Evolutionary conservation across 1,140 invertebrate genomes (phyloP).

Genomic region (Leguminivora glycinivorella): DNA sequence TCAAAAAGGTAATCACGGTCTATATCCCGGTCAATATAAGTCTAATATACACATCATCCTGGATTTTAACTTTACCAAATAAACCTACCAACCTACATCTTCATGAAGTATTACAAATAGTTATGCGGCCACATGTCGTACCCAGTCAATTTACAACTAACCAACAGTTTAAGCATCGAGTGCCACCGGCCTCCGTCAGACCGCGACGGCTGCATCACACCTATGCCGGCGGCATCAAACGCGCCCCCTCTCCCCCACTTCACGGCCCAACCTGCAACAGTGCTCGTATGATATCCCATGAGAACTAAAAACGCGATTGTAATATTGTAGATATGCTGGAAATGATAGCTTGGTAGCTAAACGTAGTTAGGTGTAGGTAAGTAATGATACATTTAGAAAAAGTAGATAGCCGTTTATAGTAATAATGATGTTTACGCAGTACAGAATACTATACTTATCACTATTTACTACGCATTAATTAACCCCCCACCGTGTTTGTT

Average conservation of each 20-base stretch:
- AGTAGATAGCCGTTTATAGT: not conserved
- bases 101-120: too few relatives aligned
- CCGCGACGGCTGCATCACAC: slow-evolving; percentile 53
- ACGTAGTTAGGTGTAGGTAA: not conserved
- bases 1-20: too few relatives aligned
- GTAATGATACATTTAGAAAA: not conserved
- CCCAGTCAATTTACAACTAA: not conserved
- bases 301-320: slow-evolving; percentile 55
- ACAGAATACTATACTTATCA: too few relatives aligned
- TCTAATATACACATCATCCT: too few relatives aligned
- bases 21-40: too few relatives aligned
- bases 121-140: too few relatives aligned
- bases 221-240: slow-evolving; percentile 63
- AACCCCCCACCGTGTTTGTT: too few relatives aligned
- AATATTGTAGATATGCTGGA: slow-evolving; percentile 41
- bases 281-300: slow-evolving; percentile 63
- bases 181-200: slow-evolving; percentile 11
- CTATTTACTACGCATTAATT: too few relatives aligned
- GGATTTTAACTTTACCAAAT: too few relatives aligned
- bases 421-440: too few relatives aligned
- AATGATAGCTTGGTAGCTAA: slow-evolving; percentile 32
- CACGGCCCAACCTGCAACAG: slow-evolving; percentile 42
- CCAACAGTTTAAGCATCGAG: not conserved
- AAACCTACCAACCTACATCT: too few relatives aligned
- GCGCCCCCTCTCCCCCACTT: slow-evolving; percentile 40